phyloP scores from a whole-genome alignment of 2,888 invertebrate species.

The Diaprepes abbreviatus region DNA sequence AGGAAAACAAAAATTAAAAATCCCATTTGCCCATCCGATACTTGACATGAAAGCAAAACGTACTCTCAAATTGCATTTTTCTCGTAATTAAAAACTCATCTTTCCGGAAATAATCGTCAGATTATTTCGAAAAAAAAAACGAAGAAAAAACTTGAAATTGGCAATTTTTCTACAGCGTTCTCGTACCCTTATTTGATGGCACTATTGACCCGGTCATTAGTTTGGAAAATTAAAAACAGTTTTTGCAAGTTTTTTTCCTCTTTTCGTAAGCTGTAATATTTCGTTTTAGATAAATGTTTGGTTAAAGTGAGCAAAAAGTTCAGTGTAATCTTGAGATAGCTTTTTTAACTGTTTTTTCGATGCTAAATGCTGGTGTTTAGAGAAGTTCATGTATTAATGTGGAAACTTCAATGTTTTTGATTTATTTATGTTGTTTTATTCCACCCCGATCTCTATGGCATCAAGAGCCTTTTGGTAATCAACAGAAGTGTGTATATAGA shows the following conservation, averaged over 20 bases:
- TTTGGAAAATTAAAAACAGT: constrained; percentile 31
- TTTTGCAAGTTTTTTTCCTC: background rate
- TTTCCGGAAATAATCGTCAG: constrained; percentile 37
- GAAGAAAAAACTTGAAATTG: constrained; percentile 21
- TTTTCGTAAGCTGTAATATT: constrained; percentile 6
- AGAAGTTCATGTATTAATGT: too few species aligned
- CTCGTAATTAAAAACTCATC: constrained; percentile 40
- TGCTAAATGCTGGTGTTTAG: too few species aligned
- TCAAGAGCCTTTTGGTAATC: too few species aligned
- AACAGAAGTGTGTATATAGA: too few species aligned
- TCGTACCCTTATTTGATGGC: constrained; percentile 42
- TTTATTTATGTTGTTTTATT: too few species aligned
- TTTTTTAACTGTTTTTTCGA: too few species aligned
- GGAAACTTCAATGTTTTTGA: too few species aligned
- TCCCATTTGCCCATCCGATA: constrained; percentile 5
- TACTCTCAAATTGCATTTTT: constrained; percentile 30
- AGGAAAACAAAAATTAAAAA: constrained; percentile 19
- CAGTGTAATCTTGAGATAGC: too few species aligned
- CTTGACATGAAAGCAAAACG: constrained; percentile 5
- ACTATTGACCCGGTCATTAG: constrained; percentile 23
- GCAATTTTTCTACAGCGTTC: constrained; percentile 37
- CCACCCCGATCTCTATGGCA: too few species aligned
- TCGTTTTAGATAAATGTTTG: background rate
- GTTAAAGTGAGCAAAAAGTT: too few species aligned
- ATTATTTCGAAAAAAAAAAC: constrained; percentile 27